A percentile compares a stretch with the other conserved stretches of the same genome.
Conservation (phyloP, 2,888 invertebrate genomes). For the Agrochola litura region DNA sequence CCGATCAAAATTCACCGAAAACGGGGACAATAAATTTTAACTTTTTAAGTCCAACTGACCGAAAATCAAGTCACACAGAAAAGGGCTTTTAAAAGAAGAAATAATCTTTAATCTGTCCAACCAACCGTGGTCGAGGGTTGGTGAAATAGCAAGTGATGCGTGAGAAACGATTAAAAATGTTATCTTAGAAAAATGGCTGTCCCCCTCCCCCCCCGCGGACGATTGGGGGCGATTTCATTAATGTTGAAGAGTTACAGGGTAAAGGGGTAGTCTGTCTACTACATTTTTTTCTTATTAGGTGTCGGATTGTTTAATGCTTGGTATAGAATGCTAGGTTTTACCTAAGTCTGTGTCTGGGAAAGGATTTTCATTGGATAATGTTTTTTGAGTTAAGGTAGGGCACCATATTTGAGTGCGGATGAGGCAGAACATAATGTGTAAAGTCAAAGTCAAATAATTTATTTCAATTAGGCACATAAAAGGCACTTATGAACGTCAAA, state of each 20-base stretch:
- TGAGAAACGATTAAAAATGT: slow-evolving; percentile 83
- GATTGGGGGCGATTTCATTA: slow-evolving; percentile 77
- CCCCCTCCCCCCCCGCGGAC: slow-evolving; percentile 25
- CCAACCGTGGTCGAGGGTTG: slow-evolving; percentile 71
- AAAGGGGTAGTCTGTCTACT: slow-evolving; percentile 50
- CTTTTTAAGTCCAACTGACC: slow-evolving; percentile 70
- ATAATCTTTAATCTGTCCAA: slow-evolving; percentile 78
- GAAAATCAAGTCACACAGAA: slow-evolving; percentile 76
- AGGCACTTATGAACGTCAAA: too few relatives aligned
- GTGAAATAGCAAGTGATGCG: slow-evolving; percentile 76
- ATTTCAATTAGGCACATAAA: too few relatives aligned
- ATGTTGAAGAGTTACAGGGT: slow-evolving; percentile 60
- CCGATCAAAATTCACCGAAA: slow-evolving; percentile 57
- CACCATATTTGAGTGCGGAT: neutral
- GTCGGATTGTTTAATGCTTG: slow-evolving; percentile 13
- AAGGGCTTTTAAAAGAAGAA: slow-evolving; percentile 74
- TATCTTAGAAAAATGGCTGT: slow-evolving; percentile 82
- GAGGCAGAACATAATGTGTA: too few relatives aligned
- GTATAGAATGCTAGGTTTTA: neutral
- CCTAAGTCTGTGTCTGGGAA: neutral
- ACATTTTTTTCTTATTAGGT: slow-evolving; percentile 43
- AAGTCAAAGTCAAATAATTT: too few relatives aligned
- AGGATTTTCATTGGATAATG: neutral
- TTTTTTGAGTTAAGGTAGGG: neutral
- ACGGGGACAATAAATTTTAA: slow-evolving; percentile 68